phyloP scores from a whole-genome alignment of 2,113 vertebrate genomes.

The Corythaeola cristata region DNA sequence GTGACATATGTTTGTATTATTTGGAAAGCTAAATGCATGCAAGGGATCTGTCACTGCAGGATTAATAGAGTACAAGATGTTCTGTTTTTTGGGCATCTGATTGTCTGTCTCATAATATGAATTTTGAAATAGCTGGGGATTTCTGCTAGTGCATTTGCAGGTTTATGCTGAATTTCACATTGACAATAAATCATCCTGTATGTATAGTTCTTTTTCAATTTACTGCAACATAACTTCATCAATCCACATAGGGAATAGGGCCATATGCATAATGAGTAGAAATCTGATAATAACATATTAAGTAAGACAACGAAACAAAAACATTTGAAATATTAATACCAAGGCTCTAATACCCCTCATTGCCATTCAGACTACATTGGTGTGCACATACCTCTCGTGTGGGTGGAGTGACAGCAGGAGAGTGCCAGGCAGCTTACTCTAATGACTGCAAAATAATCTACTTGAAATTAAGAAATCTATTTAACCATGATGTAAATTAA shows the following conservation, averaged over 20 bases:
- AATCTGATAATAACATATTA: conserved; percentile 73
- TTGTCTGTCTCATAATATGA: conserved; percentile 73
- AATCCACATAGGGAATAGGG: conserved; percentile 19
- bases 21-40: conserved; percentile 75
- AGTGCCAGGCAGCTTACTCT: neutral
- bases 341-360: conserved; percentile 33
- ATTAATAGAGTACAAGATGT: conserved; percentile 74
- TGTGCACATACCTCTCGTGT: neutral
- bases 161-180: conserved; percentile 71
- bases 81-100: conserved; percentile 72
- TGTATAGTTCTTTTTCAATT: conserved; percentile 70
- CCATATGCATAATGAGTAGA: conserved; percentile 50
- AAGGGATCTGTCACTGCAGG: conserved; percentile 69
- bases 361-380: conserved; percentile 6
- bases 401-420: neutral
- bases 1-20: conserved; percentile 77
- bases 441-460: neutral
- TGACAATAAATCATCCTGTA: conserved; percentile 70
- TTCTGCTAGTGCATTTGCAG: conserved; percentile 59
- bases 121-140: conserved; percentile 75
- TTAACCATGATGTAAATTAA: neutral
- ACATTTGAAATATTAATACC: conserved; percentile 71
- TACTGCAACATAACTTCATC: conserved; percentile 58
- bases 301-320: conserved; percentile 68
- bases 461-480: conserved; percentile 16